Evolutionary conservation across 1,140 invertebrate species (phyloP).

Genomic region (Meloidogyne hapla): DNA sequence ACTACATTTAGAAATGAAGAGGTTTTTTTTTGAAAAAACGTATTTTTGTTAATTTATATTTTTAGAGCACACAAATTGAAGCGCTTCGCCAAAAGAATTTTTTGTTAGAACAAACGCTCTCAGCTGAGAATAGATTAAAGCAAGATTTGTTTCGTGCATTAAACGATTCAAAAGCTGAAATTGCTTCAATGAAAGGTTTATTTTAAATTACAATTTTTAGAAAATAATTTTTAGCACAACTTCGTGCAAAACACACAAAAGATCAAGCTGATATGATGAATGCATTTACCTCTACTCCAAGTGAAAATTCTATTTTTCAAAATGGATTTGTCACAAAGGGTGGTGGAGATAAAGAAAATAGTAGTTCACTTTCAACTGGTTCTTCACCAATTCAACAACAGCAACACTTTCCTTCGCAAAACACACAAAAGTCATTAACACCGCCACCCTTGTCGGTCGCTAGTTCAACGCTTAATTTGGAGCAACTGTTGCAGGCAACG

Average conservation of each 20-base stretch:
- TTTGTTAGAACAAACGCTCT: conserved; percentile 48
- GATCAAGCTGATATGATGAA: conserved; percentile 25
- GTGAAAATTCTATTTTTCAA: conserved; percentile 14
- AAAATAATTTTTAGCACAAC: conserved; percentile 8
- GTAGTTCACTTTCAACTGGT: conserved; percentile 9
- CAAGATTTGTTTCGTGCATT: conserved; percentile 48
- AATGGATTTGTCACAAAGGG: neutral
- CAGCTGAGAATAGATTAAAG: conserved; percentile 48
- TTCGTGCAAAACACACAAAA: conserved; percentile 18
- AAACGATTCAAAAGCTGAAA: conserved; percentile 50
- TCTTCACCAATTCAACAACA: conserved; percentile 17
- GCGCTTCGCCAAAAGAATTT: conserved; percentile 39
- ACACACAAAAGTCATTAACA: conserved; percentile 24
- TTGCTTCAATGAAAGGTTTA: conserved; percentile 43
- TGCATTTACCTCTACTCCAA: conserved; percentile 8
- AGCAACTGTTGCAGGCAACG: conserved; percentile 24
- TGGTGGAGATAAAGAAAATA: neutral
- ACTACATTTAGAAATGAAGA: conserved; percentile 24
- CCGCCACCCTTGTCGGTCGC: conserved; percentile 25
- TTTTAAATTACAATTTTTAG: neutral
- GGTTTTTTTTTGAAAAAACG: conserved; percentile 9
- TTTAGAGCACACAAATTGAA: conserved; percentile 44
- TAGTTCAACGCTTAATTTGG: conserved; percentile 23
- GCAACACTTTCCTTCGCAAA: conserved; percentile 7
- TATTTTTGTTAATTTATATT: neutral